Evolutionary conservation across 2,797 vertebrate species (phyloP).

Genomic region (Eremophila alpestris): DNA sequence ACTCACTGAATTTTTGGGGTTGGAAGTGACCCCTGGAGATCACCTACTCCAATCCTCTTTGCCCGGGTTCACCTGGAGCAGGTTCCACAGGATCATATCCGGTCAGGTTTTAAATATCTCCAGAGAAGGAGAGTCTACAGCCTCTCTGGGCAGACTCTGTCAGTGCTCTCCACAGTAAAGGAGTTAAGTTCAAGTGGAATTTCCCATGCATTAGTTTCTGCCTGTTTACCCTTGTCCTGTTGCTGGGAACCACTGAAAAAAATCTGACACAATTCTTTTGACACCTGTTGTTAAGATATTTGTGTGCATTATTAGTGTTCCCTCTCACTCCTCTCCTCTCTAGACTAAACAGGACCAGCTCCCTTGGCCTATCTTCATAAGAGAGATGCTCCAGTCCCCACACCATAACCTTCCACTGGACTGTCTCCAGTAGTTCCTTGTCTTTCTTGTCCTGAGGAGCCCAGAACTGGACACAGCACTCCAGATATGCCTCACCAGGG

Average conservation of each 20-base stretch:
- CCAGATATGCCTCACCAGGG: background rate
- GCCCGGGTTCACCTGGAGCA: background rate
- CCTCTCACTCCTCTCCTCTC: background rate
- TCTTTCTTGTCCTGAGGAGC: background rate
- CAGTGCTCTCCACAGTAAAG: background rate
- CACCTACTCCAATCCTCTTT: background rate
- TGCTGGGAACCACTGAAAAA: background rate
- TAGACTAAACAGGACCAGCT: background rate
- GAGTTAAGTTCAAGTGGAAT: background rate
- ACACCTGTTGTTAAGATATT: background rate
- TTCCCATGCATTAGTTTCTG: background rate
- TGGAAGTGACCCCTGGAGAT: background rate
- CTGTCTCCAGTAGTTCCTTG: background rate
- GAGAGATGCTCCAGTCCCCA: background rate
- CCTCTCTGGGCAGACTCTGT: background rate
- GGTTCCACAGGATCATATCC: background rate
- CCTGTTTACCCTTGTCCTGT: background rate
- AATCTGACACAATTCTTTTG: rapidly evolving
- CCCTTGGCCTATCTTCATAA: background rate
- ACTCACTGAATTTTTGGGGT: background rate
- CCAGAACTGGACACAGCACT: background rate
- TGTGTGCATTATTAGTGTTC: background rate
- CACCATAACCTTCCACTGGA: background rate
- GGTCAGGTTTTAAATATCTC: background rate
- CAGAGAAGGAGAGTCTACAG: background rate